Base-by-base conservation (phyloP, 2,888 invertebrate species). In the Aphelenchoides bicaudatus region DNA sequence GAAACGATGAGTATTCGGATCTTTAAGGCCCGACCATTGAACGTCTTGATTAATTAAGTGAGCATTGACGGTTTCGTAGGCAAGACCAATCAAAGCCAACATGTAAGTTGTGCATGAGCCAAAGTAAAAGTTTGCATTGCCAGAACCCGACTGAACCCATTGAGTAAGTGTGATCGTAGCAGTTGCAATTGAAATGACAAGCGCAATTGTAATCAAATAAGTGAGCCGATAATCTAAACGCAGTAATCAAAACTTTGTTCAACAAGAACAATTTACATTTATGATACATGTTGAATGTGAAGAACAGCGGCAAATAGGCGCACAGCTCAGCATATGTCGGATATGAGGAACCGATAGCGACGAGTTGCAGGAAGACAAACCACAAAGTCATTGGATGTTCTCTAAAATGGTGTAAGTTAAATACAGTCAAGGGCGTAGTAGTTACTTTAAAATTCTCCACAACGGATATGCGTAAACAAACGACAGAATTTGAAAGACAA, bases 91-190 rank as follows among this genome's bases (percentile, higher is more conserved):
- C 83, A 90, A 89, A 56, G 91, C 91, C 48, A 90, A 88, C 21
- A 89, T 90, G 82, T 91, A 93, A 0, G 90, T 90, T 23, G 98
- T 84, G 0, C 94, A 93, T 0, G 93, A 90, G 31, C 93, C 96
- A 82, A 98, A 99, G 83, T 93, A 99, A 82, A 98, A 99, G 82
- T 99, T 99, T 0, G 98, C 94, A 84, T 99, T 99, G 4, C 96
- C 98, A 39, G 94, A 93, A 38, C 94, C 90, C 8, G 90, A 88
- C 80, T 91, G 91, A 70, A 98, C 91, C 98, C 98, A 99, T 38
- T 51, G 52, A 19, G 31, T 31, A 2, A 51, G 38, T 21, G 52
- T 51, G 2, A 51, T 43, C 25, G 39, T 23, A 10, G 52, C 37
- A 21, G 52, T 34, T 1, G 30, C 16, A 34, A 51, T 3, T n/a